Evolutionary conservation across 1,140 invertebrate genomes (phyloP), one percentile per base, ranked within the genome.

Genomic region (Meteorus sp.): DNA sequence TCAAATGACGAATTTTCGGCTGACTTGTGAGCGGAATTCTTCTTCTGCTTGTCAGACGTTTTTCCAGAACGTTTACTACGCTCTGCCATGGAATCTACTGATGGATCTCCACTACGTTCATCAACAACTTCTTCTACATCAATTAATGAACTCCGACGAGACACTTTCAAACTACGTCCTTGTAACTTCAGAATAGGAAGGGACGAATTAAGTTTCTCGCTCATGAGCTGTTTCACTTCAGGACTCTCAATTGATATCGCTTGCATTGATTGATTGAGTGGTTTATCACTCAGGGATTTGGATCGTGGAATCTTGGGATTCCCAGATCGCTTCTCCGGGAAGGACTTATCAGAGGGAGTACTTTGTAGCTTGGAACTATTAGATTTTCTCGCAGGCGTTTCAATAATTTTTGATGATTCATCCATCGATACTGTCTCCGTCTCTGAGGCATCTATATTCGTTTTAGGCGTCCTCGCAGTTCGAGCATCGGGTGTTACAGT

Each of bases 181-280:
- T 31, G 4, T 2, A 61, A 43, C 51, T 64, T 66, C 13, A 70
- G 52, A 4, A 33, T 33, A 25, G 77, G 77, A 20, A 70, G 62
- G 3, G 65, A 69, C 0, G 75, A 72, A 37, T 75, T 77, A 20
- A 79, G 62, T 44, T 72, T 79, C 0, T 64, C 54, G 56, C 76
- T 77, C 33, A 64, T 74, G 4, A 78, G 47, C n/a, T 59, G 59
- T 19, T 70, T 72, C 1, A 68, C 70, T 15, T 48, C 56, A 9
- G 73, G 29, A 11, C 17, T 20, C 66, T 0, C 65, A 65, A 7
- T 70, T 69, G 3, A 9, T 52, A 27, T 22, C 6, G 45, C 6
- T 1, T 57, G 22, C 13, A 70, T 25, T 0, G 67, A 68, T 54
- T 70, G 56, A 44, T 67, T 68, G 0, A 70, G 19, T 9, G 47